Evolutionary conservation across 1,140 invertebrate genomes (phyloP).

Genomic region (Ceratoteleas bidentatus): DNA sequence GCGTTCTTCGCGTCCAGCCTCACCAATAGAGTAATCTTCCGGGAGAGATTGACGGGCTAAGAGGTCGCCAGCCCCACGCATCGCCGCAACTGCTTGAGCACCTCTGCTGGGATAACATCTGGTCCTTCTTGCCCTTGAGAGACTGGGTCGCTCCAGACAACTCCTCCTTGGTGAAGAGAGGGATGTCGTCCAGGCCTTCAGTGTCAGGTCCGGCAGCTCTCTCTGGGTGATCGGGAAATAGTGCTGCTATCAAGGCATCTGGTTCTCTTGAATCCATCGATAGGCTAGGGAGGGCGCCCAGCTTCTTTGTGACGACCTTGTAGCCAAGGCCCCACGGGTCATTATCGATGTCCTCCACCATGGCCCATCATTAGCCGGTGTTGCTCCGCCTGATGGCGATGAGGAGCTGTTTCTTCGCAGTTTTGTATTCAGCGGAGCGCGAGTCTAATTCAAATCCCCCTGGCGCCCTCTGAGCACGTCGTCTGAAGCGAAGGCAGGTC

Average conservation of each 20-base stretch:
- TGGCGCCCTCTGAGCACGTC: no score
- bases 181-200: neutral
- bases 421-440: neutral
- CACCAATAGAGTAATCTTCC: slow-evolving; percentile 20
- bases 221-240: slow-evolving; percentile 17
- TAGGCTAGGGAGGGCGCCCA: slow-evolving; percentile 57
- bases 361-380: slow-evolving; percentile 46
- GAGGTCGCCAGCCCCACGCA: slow-evolving; percentile 46
- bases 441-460: neutral
- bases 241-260: neutral
- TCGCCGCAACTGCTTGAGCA: slow-evolving; percentile 69
- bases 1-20: slow-evolving; percentile 55
- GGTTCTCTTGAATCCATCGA: neutral
- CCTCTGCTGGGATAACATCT: no score
- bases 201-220: neutral
- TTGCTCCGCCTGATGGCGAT: slow-evolving; percentile 55
- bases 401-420: slow-evolving; percentile 21
- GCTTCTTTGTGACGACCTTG: no score
- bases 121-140: no score
- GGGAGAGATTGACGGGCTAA: slow-evolving; percentile 61
- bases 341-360: no score
- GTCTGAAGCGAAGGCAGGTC: no score
- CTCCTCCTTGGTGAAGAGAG: slow-evolving; percentile 41
- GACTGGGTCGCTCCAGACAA: slow-evolving; percentile 16
- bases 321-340: no score